phyloP scores from a whole-genome alignment of 1,140 invertebrate species.

The Acyrthosiphon pisum region DNA sequence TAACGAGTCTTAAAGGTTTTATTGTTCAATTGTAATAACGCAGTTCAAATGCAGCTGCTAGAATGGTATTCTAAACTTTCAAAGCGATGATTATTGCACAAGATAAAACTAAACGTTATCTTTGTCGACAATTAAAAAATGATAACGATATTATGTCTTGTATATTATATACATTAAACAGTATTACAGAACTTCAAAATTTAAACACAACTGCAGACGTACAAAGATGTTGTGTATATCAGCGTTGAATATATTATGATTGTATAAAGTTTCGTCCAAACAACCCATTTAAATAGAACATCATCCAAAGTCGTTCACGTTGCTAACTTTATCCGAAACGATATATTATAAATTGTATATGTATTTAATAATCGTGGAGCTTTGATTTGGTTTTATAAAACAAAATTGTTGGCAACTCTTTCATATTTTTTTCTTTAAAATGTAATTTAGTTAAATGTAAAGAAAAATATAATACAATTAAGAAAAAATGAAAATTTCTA shows the following conservation, averaged over 20 bases:
- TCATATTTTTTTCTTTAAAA: no score
- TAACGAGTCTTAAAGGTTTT: slow-evolving; percentile 26
- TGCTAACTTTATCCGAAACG: background rate
- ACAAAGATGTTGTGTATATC: background rate
- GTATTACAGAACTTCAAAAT: background rate
- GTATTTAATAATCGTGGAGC: no score
- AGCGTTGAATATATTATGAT: background rate
- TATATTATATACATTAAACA: background rate
- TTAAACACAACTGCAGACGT: background rate
- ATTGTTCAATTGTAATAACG: background rate
- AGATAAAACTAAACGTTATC: slow-evolving; percentile 26
- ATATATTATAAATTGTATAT: background rate
- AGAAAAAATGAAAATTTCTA: no score
- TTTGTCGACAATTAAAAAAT: background rate
- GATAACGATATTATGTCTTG: background rate
- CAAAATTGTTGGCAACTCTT: no score
- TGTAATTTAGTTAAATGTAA: no score
- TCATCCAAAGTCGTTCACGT: background rate
- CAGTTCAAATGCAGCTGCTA: background rate
- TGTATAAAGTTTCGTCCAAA: background rate
- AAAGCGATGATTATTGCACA: background rate
- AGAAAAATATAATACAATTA: no score
- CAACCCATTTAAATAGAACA: background rate
- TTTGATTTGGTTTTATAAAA: no score
- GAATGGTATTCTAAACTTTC: background rate